Base-by-base conservation (phyloP, 2,113 vertebrate genomes). In the Colius striatus region DNA sequence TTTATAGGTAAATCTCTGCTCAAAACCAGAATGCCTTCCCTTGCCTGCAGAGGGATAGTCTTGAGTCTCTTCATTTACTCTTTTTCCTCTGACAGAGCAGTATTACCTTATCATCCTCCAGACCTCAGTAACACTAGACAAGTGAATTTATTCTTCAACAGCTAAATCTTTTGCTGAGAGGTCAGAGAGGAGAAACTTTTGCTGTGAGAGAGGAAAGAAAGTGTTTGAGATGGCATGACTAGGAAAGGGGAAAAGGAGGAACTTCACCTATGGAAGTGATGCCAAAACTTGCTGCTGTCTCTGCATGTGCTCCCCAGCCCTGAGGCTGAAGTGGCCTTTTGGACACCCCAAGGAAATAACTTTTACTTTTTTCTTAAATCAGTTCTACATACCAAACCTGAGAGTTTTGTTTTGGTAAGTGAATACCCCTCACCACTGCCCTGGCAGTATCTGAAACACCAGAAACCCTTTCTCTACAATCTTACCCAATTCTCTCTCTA, bases 281-380 rank as follows among this genome's bases (percentile, higher is more conserved):
- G 16, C 16, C 43, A 71, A 36, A 84, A 60, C 38, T 4, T 2
- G 1, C 7, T 53, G 13, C 36, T 51, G 20, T 6, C 9, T 36
- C 41, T 6, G 1, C 2, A 16, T 0, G 0, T 2, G 8, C 5
- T 61, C 6, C 30, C 20, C 43, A 84, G 1, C 9, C 13, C 77
- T 9, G 55, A 84, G 27, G 27, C 12, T 77, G 30, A 84, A 58
- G 25, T 5, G 5, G 12, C 13, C n/a, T 62, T 54, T 20, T 16
- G 9, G 8, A 45, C 1, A 50, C 10, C 10, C 41, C 32, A 57
- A 83, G 20, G 13, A 76, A 76, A 72, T 3, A 3, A 9, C 14
- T 34, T 58, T 29, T 29, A 41, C 38, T 41, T 41, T 41, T 12
- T 41, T 41, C 38, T 47, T 18, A 47, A 16, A 25, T 36, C 21